Percentiles rank a stretch among this genome's conserved stretches.
These are phyloP conservation scores for Antennarius maculatus DNA, from an alignment of 2,797 vertebrate genomes.

Conservation along the genomic window DNA sequence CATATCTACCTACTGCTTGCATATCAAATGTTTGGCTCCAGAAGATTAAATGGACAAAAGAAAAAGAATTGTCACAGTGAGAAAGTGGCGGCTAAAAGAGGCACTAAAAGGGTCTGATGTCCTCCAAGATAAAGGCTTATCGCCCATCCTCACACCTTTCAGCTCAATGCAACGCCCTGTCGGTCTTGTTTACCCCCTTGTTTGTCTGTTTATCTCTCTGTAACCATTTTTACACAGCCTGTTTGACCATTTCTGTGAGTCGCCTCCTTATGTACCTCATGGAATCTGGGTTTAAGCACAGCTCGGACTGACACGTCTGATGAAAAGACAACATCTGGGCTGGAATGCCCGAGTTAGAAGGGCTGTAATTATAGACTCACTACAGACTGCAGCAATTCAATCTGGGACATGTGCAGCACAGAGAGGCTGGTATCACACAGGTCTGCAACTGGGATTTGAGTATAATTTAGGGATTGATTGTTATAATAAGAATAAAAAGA, in stretches of 20 bases:
- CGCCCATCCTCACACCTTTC: constrained; percentile 65
- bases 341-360: constrained; percentile 29
- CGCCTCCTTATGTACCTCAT: constrained; percentile 13
- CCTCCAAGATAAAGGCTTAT: constrained; percentile 69
- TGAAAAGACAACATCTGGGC: constrained; percentile 9
- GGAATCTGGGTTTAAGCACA: constrained; percentile 29
- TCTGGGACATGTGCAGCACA: background rate
- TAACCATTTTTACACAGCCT: too few relatives aligned
- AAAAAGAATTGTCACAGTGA: constrained; percentile 20
- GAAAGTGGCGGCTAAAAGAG: constrained; percentile 25
- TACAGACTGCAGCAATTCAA: background rate
- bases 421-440: background rate
- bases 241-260: constrained; percentile 7
- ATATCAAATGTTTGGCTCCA: constrained; percentile 48
- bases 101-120: constrained; percentile 40
- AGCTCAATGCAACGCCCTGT: constrained; percentile 26
- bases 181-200: constrained; percentile 30
- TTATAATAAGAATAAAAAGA: too few relatives aligned
- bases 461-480: background rate
- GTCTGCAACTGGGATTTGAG: background rate
- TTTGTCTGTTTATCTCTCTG: constrained; percentile 36
- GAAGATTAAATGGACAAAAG: constrained; percentile 60
- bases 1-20: constrained; percentile 41
- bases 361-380: constrained; percentile 25
- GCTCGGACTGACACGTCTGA: constrained; percentile 5